A percentile compares a stretch with the other conserved stretches of the same genome.
Evolutionary conservation across 2,888 invertebrate genomes (phyloP).

Genomic region (Oegoconia quadripuncta): DNA sequence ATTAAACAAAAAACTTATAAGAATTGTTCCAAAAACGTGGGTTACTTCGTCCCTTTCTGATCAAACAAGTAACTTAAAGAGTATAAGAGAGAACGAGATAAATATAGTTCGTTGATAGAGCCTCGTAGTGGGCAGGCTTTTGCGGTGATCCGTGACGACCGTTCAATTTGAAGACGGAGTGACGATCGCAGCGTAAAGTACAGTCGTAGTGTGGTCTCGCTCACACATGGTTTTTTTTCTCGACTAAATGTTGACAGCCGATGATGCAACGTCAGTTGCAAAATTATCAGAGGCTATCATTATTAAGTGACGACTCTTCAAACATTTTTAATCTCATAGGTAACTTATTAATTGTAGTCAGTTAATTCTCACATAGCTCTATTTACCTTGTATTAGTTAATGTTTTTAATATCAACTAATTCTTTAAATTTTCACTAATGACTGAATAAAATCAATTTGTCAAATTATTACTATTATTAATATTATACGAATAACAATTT

Average conservation of each 20-base stretch:
- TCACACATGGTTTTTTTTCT: slow-evolving; percentile 51
- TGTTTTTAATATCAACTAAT: no score
- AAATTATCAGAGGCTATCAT: slow-evolving; percentile 47
- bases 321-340: slow-evolving; percentile 13
- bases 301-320: slow-evolving; percentile 29
- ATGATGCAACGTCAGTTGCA: slow-evolving; percentile 46
- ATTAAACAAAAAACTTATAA: slow-evolving; percentile 68
- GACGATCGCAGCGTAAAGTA: slow-evolving; percentile 40
- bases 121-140: slow-evolving; percentile 65
- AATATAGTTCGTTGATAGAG: slow-evolving; percentile 31
- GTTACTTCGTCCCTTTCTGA: slow-evolving; percentile 37
- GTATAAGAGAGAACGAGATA: slow-evolving; percentile 42
- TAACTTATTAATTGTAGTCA: background rate
- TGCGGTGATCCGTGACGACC: slow-evolving; percentile 65
- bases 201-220: slow-evolving; percentile 44
- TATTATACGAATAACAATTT: no score
- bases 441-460: no score
- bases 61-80: slow-evolving; percentile 15
- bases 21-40: slow-evolving; percentile 47
- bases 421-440: no score
- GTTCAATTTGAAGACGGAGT: slow-evolving; percentile 66
- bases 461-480: no score
- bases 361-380: background rate
- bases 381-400: no score
- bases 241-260: slow-evolving; percentile 43